A percentile compares a stretch with the other conserved stretches of the same genome.
phyloP scores from a whole-genome alignment of 1,140 invertebrate species.

The Calycopis cecrops region DNA sequence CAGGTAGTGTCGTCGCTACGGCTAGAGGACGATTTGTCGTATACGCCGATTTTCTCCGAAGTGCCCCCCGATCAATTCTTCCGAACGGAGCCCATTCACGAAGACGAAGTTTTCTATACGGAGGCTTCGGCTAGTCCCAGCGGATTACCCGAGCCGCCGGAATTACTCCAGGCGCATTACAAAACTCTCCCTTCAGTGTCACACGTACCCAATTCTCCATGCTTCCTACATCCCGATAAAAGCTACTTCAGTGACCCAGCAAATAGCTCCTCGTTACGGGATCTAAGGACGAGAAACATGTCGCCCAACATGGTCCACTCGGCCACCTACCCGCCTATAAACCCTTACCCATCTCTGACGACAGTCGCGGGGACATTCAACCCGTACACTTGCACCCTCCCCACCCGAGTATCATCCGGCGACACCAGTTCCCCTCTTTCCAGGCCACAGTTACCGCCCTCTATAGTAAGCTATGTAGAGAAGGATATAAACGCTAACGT shows the following conservation, averaged over 20 bases:
- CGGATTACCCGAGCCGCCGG: constrained; percentile 51
- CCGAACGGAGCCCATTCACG: constrained; percentile 40
- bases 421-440: constrained; percentile 33
- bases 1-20: constrained; percentile 28
- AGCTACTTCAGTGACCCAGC: constrained; percentile 40
- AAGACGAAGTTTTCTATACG: constrained; percentile 42
- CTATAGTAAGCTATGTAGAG: constrained; percentile 38
- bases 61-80: constrained; percentile 55
- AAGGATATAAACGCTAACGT: constrained; percentile 60
- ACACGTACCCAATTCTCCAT: constrained; percentile 64
- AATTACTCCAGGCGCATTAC: constrained; percentile 65
- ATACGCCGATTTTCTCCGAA: constrained; percentile 45
- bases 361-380: constrained; percentile 66
- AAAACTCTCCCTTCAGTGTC: constrained; percentile 61
- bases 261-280: constrained; percentile 43
- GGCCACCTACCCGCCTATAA: constrained; percentile 54
- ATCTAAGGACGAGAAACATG: constrained; percentile 46
- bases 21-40: constrained; percentile 26
- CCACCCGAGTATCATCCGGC: constrained; percentile 38
- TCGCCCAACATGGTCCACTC: constrained; percentile 60
- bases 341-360: constrained; percentile 61
- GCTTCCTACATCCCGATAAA: constrained; percentile 56
- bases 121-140: constrained; percentile 52
- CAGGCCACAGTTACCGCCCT: constrained; percentile 39
- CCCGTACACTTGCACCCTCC: constrained; percentile 55